Evolutionary conservation across 2,797 vertebrate species (phyloP).

Genomic region (Neoniphon sammara): DNA sequence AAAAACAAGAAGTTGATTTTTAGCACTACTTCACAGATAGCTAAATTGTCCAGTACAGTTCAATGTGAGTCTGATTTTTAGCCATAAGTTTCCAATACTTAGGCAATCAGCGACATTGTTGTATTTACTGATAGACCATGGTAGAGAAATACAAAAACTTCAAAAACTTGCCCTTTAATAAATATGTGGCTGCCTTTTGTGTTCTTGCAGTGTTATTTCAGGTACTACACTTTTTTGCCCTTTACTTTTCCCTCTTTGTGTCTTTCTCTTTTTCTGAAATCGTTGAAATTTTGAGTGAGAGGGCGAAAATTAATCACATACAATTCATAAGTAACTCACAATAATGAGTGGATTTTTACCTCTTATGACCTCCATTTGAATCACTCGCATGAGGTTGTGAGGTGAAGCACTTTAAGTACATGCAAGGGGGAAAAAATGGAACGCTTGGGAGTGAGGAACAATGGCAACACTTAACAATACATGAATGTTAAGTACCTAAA

Average conservation of each 20-base stretch:
- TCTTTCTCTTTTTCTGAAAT: constrained; percentile 2
- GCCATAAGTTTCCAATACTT: no score
- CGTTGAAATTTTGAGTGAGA: constrained; percentile 8
- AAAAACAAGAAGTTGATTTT: no score
- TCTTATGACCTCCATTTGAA: not conserved
- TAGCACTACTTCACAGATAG: no score
- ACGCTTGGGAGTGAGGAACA: not conserved
- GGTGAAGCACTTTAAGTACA: not conserved
- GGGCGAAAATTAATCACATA: not conserved
- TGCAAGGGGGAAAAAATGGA: not conserved
- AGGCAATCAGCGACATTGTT: no score
- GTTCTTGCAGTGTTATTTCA: constrained; percentile 21
- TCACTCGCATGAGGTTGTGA: not conserved
- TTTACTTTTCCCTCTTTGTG: constrained; percentile 2
- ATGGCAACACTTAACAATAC: not conserved
- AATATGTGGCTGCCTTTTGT: not conserved
- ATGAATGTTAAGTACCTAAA: not conserved
- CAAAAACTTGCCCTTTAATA: not conserved
- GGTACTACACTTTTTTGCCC: constrained; percentile 1
- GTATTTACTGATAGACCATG: no score
- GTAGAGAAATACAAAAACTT: no score
- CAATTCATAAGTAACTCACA: constrained; percentile 3
- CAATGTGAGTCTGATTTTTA: no score
- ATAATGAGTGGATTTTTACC: not conserved
- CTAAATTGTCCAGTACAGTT: no score